A percentile compares a stretch with the other conserved stretches of the same genome.
These are phyloP conservation scores for Galbula dea DNA, from an alignment of 2,113 vertebrate genomes.

Conservation along the genomic window DNA sequence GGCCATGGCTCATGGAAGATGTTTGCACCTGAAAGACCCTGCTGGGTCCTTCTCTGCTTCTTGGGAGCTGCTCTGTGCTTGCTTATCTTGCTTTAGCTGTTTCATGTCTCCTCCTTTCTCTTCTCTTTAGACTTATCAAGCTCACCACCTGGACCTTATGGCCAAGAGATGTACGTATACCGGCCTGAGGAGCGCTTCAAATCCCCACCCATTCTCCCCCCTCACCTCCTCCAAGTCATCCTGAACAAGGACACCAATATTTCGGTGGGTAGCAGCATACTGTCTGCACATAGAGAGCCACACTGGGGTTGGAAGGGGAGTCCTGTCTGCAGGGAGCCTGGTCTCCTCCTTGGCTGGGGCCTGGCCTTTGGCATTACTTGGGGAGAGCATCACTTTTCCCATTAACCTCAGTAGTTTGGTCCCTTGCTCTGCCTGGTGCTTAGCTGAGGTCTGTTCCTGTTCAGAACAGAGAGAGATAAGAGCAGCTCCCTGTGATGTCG, in stretches of 20 bases:
- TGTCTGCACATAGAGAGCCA: neutral
- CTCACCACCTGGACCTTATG: conserved; percentile 92
- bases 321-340: neutral
- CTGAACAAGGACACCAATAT: conserved; percentile 98
- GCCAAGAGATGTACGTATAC: conserved; percentile 90
- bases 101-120: neutral
- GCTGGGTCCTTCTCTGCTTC: neutral
- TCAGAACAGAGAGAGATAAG: neutral
- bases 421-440: neutral
- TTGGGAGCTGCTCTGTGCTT: neutral
- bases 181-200: conserved; percentile 92
- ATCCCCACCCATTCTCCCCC: conserved; percentile 93
- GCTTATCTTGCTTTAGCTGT: neutral
- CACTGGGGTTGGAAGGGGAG: neutral
- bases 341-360: neutral
- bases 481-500: neutral
- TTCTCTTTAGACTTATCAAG: conserved; percentile 87
- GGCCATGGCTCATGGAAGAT: neutral
- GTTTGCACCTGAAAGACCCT: neutral
- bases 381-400: neutral
- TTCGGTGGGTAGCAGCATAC: conserved; percentile 81
- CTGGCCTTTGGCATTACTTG: neutral
- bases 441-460: neutral
- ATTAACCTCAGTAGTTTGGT: neutral
- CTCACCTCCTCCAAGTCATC: conserved; percentile 98